Conservation (phyloP, 1,140 invertebrate genomes). For the Nebria ingens region DNA sequence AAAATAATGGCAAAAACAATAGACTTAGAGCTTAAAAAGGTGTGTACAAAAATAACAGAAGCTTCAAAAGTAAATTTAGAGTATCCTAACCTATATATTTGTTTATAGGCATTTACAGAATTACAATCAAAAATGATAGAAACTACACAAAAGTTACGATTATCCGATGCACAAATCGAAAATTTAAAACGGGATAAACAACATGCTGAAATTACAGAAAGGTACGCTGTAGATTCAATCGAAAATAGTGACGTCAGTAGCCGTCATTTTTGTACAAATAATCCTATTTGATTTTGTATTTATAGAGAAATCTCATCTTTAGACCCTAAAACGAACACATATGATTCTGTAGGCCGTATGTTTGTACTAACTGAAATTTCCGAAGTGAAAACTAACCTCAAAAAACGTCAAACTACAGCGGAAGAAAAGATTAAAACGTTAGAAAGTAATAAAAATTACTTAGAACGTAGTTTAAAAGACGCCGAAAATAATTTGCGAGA, state of each 20-base stretch:
- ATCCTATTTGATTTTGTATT: slow-evolving; percentile 16
- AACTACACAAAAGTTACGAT: slow-evolving; percentile 66
- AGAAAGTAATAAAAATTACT: slow-evolving; percentile 62
- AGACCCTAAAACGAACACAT: slow-evolving; percentile 33
- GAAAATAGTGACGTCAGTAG: no score
- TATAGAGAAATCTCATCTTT: slow-evolving; percentile 31
- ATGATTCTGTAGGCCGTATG: slow-evolving; percentile 75
- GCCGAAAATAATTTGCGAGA: slow-evolving; percentile 76
- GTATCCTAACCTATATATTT: neutral
- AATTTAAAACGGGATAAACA: slow-evolving; percentile 54
- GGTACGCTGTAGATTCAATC: no score
- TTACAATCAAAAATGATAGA: slow-evolving; percentile 74
- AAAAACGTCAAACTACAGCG: slow-evolving; percentile 46
- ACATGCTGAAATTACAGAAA: slow-evolving; percentile 59
- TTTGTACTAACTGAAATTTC: slow-evolving; percentile 62
- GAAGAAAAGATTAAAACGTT: slow-evolving; percentile 63
- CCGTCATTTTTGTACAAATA: neutral
- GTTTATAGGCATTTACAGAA: slow-evolving; percentile 67
- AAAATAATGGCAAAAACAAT: neutral
- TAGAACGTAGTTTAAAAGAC: slow-evolving; percentile 70
- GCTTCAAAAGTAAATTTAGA: neutral
- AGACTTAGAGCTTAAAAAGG: neutral
- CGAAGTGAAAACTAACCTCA: slow-evolving; percentile 52
- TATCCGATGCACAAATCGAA: slow-evolving; percentile 71
- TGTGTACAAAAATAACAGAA: neutral